Evolutionary conservation across 1,140 invertebrate species (phyloP).

Genomic region (Mesaphorura yosii): DNA sequence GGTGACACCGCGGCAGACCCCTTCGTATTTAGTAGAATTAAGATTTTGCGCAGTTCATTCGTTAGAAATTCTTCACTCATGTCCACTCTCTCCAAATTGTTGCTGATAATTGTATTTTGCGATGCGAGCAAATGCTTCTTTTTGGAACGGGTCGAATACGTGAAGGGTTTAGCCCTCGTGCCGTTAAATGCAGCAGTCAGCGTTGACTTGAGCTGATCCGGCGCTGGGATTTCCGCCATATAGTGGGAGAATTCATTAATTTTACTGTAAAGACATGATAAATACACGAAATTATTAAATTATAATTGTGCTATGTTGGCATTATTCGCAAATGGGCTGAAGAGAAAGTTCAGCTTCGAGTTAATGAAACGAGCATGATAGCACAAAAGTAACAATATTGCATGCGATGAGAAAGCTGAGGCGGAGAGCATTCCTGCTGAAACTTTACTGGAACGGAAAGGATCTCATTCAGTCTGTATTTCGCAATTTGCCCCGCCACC

Average conservation of each 20-base stretch:
- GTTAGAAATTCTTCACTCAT: slow-evolving; percentile 45
- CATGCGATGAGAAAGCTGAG: too few species aligned
- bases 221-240: slow-evolving; percentile 61
- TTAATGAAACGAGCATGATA: too few species aligned
- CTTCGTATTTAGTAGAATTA: slow-evolving; percentile 59
- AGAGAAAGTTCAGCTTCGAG: too few species aligned
- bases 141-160: slow-evolving; percentile 50
- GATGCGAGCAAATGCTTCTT: slow-evolving; percentile 33
- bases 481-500: too few species aligned
- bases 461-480: too few species aligned
- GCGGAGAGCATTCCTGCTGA: too few species aligned
- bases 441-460: too few species aligned
- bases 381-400: too few species aligned
- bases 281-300: background rate
- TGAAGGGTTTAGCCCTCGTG: slow-evolving; percentile 33
- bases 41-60: slow-evolving; percentile 64
- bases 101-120: background rate
- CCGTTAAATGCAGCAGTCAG: slow-evolving; percentile 35
- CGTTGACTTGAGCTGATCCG: background rate
- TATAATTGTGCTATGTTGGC: too few species aligned
- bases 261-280: slow-evolving; percentile 46
- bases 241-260: slow-evolving; percentile 74
- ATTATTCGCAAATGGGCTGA: too few species aligned
- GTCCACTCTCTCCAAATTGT: slow-evolving; percentile 17
- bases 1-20: slow-evolving; percentile 62